phyloP scores from a whole-genome alignment of 2,797 vertebrate species.

The Platyrinchus mystaceus region DNA sequence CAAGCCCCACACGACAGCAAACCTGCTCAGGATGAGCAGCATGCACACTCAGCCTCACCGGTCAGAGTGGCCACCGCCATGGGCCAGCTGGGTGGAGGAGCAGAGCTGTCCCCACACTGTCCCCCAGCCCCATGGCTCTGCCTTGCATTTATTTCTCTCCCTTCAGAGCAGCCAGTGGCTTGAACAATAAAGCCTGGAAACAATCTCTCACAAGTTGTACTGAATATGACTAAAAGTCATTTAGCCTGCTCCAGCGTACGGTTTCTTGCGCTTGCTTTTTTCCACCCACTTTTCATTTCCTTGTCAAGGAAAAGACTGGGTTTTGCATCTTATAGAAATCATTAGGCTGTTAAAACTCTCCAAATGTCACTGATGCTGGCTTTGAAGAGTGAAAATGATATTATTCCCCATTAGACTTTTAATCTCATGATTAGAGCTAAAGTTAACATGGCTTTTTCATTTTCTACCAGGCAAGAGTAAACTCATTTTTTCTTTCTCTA shows the following conservation, averaged over 20 bases:
- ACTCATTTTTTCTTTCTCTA: slow-evolving; percentile 29
- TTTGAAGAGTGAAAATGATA: slow-evolving; percentile 50
- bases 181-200: not conserved
- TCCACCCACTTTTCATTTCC: not conserved
- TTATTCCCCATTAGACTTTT: slow-evolving; percentile 56
- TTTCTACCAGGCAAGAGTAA: slow-evolving; percentile 37
- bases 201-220: not conserved
- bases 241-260: accelerated
- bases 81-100: accelerated
- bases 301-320: not conserved
- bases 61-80: accelerated
- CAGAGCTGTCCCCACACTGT: accelerated
- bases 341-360: slow-evolving; percentile 38
- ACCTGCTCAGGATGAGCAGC: accelerated
- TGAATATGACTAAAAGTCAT: not conserved
- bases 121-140: not conserved
- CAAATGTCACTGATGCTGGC: slow-evolving; percentile 47
- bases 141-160: not conserved
- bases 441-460: slow-evolving; percentile 48
- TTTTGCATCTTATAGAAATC: slow-evolving; percentile 6
- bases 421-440: slow-evolving; percentile 60
- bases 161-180: not conserved
- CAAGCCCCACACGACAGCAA: not conserved
- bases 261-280: not conserved
- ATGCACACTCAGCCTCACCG: not conserved